Evolutionary conservation across 2,888 invertebrate genomes (phyloP).

Genomic region (Griposia aprilina): DNA sequence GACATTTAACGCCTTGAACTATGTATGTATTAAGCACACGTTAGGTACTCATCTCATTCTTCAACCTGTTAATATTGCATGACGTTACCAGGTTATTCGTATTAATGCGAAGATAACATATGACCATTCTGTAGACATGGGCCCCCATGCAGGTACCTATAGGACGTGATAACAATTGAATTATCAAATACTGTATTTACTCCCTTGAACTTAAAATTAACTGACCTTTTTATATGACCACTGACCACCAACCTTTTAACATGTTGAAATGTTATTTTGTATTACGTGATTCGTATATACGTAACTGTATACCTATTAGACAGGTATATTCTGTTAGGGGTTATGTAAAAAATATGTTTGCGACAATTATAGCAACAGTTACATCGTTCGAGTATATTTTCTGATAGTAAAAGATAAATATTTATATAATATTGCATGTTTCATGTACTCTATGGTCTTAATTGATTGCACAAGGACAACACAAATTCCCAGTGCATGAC

Average conservation of each 20-base stretch:
- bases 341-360: slow-evolving; percentile 66
- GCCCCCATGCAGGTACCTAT: background rate
- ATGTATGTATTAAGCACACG: slow-evolving; percentile 55
- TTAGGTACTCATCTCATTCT: slow-evolving; percentile 44
- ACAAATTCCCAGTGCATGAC: slow-evolving; percentile 39
- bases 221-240: slow-evolving; percentile 67
- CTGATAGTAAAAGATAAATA: slow-evolving; percentile 23
- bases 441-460: slow-evolving; percentile 25
- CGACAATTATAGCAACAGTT: slow-evolving; percentile 58
- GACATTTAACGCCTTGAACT: slow-evolving; percentile 80
- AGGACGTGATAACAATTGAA: slow-evolving; percentile 15
- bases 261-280: slow-evolving; percentile 66
- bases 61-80: slow-evolving; percentile 44
- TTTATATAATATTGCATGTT: slow-evolving; percentile 39
- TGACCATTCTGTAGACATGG: slow-evolving; percentile 2
- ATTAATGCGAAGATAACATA: slow-evolving; percentile 9
- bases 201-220: slow-evolving; percentile 73
- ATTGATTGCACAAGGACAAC: slow-evolving; percentile 53
- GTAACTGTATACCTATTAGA: slow-evolving; percentile 61
- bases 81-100: slow-evolving; percentile 9
- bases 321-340: slow-evolving; percentile 50
- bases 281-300: slow-evolving; percentile 67
- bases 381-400: slow-evolving; percentile 26
- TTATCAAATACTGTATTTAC: slow-evolving; percentile 40
- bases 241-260: too few species aligned